phyloP scores from a whole-genome alignment of 1,140 invertebrate species.

The Drosophila nasuta region DNA sequence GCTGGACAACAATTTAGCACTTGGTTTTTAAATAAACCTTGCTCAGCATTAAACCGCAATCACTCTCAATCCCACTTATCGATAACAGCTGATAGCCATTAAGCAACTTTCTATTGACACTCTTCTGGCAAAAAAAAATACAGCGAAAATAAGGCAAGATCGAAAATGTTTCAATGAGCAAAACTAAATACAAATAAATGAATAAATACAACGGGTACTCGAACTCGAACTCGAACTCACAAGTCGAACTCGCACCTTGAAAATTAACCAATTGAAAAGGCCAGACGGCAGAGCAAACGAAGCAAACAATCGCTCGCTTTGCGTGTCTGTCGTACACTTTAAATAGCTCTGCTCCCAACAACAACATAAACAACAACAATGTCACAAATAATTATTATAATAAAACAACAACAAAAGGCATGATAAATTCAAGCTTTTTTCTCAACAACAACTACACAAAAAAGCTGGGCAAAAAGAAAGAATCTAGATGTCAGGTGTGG shows the following conservation, averaged over 20 bases:
- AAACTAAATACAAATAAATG: slow-evolving; percentile 2
- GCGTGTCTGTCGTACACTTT: slow-evolving; percentile 41
- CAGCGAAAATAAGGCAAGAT: background rate
- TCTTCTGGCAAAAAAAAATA: background rate
- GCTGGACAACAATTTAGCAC: background rate
- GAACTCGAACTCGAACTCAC: slow-evolving; percentile 18
- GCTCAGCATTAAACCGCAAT: background rate
- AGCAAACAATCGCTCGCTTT: slow-evolving; percentile 34
- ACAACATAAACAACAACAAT: background rate
- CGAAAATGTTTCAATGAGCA: slow-evolving; percentile 18
- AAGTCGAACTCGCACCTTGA: slow-evolving; percentile 27
- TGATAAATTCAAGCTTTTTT: background rate
- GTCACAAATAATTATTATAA: slow-evolving; percentile 1
- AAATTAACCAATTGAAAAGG: slow-evolving; percentile 35
- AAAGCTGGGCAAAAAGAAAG: slow-evolving; percentile 7
- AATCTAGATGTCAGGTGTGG: slow-evolving; percentile 36
- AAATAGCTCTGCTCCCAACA: slow-evolving; percentile 40
- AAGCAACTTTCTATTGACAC: slow-evolving; percentile 33
- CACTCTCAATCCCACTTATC: slow-evolving; percentile 1
- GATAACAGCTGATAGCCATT: background rate
- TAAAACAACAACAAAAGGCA: slow-evolving; percentile 13
- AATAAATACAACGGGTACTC: slow-evolving; percentile 14
- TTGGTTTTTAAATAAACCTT: background rate
- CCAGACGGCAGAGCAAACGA: slow-evolving; percentile 12
- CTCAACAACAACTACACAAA: background rate